Evolutionary conservation across 2,888 invertebrate genomes (phyloP).

Genomic region (Ceriagrion tenellum): DNA sequence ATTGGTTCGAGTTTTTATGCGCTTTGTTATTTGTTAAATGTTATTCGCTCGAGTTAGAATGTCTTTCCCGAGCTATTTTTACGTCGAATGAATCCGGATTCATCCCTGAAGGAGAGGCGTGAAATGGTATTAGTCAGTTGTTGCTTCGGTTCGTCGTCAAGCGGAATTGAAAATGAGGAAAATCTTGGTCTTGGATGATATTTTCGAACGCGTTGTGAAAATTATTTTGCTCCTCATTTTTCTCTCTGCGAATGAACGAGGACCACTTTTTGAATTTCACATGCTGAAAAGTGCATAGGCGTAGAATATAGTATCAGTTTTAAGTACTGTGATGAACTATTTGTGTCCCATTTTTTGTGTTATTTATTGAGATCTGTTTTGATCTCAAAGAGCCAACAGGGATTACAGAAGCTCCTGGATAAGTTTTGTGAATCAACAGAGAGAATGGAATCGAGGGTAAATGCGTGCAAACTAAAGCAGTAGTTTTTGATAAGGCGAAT

Average conservation of each 20-base stretch:
- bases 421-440: too few relatives aligned
- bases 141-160: background rate
- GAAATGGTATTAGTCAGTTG: background rate
- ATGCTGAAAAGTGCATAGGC: background rate
- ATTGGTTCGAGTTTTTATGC: conserved; percentile 4
- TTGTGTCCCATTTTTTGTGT: too few relatives aligned
- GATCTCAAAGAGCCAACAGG: too few relatives aligned
- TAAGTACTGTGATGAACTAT: too few relatives aligned
- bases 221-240: background rate
- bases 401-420: too few relatives aligned
- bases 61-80: background rate
- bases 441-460: too few relatives aligned
- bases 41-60: background rate
- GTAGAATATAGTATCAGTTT: too few relatives aligned
- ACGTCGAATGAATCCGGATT: background rate
- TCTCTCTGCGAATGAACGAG: too few relatives aligned
- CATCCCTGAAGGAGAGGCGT: background rate
- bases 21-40: conserved; percentile 14
- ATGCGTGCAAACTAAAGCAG: too few relatives aligned
- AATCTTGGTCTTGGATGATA: background rate
- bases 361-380: too few relatives aligned
- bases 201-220: background rate
- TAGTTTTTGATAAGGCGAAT: too few relatives aligned
- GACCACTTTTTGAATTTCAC: background rate
- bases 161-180: background rate